Percentiles rank a stretch among this genome's conserved stretches.
phyloP scores from a whole-genome alignment of 2,888 invertebrate genomes.

The Synanthedon andrenaeformis region DNA sequence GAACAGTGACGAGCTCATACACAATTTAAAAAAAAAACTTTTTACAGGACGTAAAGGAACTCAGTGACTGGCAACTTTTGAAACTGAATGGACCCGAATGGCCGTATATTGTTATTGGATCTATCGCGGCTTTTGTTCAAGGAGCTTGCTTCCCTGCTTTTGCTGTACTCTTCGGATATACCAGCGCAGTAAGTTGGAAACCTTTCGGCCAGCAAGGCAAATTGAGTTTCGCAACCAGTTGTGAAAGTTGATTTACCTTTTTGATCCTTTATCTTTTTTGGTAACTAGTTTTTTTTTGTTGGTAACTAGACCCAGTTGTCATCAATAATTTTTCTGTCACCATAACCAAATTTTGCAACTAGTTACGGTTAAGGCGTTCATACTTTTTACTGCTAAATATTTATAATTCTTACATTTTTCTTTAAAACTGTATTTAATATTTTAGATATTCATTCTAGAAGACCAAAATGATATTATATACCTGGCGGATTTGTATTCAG shows the following conservation, averaged over 20 bases:
- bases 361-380: no score
- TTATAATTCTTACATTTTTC: no score
- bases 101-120: conserved; percentile 71
- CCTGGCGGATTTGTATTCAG: conserved; percentile 73
- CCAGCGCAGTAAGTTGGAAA: conserved; percentile 64
- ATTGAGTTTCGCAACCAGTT: no score
- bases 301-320: no score
- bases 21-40: conserved; percentile 8
- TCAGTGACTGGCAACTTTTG: conserved; percentile 64
- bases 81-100: conserved; percentile 75
- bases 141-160: conserved; percentile 77
- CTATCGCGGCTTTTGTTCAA: conserved; percentile 72
- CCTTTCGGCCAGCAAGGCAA: no score
- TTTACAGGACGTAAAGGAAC: conserved; percentile 31
- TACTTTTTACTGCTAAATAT: no score
- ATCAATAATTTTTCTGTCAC: no score
- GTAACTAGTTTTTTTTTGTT: no score
- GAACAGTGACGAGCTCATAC: not conserved
- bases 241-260: no score
- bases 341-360: no score
- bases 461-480: conserved; percentile 67
- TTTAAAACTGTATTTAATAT: conserved; percentile 7
- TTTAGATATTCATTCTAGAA: conserved; percentile 70
- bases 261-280: no score
- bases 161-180: conserved; percentile 76